These are phyloP conservation scores for Adineta ricciae DNA, from an alignment of 2,888 invertebrate genomes.

Conservation along the genomic window DNA sequence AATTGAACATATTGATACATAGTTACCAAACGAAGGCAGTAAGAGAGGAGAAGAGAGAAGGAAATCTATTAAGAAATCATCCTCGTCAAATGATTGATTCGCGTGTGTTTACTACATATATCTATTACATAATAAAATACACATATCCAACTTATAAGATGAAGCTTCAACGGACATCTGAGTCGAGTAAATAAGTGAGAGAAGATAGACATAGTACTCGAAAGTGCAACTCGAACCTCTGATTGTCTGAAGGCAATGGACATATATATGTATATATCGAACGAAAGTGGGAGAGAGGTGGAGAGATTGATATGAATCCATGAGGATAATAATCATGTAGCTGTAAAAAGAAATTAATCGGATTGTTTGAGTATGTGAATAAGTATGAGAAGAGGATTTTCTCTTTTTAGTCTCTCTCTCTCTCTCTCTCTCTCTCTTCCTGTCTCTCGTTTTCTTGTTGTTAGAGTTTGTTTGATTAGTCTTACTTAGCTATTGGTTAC, in stretches of 20 bases:
- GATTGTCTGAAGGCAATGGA: neutral
- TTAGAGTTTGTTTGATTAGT: neutral
- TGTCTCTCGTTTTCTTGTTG: neutral
- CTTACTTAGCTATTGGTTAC: slow-evolving; percentile 3
- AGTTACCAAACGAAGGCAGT: too few relatives aligned
- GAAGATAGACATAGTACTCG: neutral
- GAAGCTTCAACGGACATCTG: neutral
- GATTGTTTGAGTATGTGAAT: slow-evolving; percentile 1
- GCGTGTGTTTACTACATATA: neutral
- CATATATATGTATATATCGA: neutral
- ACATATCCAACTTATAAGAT: neutral
- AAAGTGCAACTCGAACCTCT: neutral
- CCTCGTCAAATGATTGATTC: neutral
- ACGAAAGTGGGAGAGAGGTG: neutral
- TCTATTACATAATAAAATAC: neutral
- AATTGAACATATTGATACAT: neutral
- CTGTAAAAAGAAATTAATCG: neutral
- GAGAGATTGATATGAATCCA: neutral
- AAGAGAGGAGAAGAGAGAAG: neutral
- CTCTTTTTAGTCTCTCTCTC: too few relatives aligned
- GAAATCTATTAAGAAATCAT: neutral
- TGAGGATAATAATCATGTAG: neutral
- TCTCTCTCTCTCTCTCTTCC: neutral
- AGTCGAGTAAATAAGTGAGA: neutral
- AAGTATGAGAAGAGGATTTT: neutral